phyloP scores from a whole-genome alignment of 1,140 invertebrate species.

The Paralvinella palmiformis region DNA sequence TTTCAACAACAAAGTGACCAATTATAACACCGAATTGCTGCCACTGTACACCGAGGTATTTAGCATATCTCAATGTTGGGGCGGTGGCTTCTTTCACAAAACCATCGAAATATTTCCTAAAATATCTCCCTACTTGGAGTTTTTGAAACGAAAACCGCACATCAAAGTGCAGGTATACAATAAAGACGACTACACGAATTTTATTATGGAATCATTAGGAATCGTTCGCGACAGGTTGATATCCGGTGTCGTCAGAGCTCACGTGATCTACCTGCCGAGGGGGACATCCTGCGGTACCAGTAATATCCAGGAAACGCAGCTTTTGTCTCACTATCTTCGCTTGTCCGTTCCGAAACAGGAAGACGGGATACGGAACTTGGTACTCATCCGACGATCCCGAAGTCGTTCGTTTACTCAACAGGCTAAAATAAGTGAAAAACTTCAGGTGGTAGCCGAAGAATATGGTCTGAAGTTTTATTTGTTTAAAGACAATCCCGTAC shows the following conservation, averaged over 20 bases:
- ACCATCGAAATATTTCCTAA: slow-evolving; percentile 7
- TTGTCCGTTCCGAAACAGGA: neutral
- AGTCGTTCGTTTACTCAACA: neutral
- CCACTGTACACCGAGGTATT: neutral
- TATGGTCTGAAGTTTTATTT: neutral
- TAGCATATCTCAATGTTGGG: neutral
- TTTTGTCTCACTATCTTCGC: neutral
- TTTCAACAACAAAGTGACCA: neutral
- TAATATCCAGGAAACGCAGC: slow-evolving; percentile 3
- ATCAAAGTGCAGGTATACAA: neutral
- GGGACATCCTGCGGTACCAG: neutral
- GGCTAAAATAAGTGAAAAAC: neutral
- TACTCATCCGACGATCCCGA: neutral
- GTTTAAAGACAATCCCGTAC: slow-evolving; percentile 2
- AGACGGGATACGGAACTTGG: neutral
- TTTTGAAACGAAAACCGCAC: neutral
- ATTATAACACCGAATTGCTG: no score
- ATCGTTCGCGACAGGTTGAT: neutral
- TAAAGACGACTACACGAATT: neutral
- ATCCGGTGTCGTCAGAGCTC: neutral
- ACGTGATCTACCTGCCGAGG: slow-evolving; percentile 6
- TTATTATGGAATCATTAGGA: neutral
- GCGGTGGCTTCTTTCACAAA: neutral
- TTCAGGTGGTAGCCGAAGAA: neutral
- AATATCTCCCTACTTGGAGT: neutral